Evolutionary conservation across 2,888 invertebrate species (phyloP).

Genomic region (Crepidodera aurea): DNA sequence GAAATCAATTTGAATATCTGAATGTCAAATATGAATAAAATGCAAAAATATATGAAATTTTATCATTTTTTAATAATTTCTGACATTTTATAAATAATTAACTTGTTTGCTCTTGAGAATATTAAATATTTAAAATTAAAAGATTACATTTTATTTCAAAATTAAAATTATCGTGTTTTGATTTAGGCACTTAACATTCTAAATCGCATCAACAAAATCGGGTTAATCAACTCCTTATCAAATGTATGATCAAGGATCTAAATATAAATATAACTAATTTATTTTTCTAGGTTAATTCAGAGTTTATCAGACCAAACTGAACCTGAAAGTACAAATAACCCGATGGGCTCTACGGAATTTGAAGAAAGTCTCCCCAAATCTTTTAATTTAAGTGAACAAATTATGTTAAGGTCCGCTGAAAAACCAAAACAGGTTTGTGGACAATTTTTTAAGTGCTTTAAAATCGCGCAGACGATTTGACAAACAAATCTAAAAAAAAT

Average conservation of each 20-base stretch:
- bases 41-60: no score
- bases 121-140: no score
- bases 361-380: slow-evolving; percentile 12
- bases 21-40: no score
- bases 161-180: neutral
- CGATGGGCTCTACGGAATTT: slow-evolving; percentile 16
- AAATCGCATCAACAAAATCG: neutral
- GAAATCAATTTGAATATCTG: no score
- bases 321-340: slow-evolving; percentile 37
- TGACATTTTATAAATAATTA: no score
- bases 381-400: slow-evolving; percentile 20
- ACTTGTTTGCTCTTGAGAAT: no score
- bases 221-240: neutral
- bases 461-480: no score
- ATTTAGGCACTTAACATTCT: neutral
- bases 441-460: no score
- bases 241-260: neutral
- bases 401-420: slow-evolving; percentile 10
- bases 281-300: slow-evolving; percentile 28
- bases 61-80: no score
- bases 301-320: slow-evolving; percentile 29
- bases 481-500: no score
- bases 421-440: slow-evolving; percentile 28
- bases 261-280: neutral
- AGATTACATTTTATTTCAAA: no score